These are phyloP conservation scores for Lathamus discolor DNA, from an alignment of 2,113 vertebrate genomes.

Conservation along the genomic window DNA sequence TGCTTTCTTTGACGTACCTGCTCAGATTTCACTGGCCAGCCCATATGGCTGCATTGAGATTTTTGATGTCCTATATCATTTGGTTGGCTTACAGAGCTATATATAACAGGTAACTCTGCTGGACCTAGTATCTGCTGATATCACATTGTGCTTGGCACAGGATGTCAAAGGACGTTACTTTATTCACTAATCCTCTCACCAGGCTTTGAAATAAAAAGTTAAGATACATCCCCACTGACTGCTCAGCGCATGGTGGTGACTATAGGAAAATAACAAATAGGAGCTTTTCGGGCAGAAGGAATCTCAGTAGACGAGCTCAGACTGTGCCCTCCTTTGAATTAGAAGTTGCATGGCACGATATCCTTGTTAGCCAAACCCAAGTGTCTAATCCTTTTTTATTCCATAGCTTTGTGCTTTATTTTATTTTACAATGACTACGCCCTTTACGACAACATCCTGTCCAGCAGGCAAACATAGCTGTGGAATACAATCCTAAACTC, in stretches of 20 bases:
- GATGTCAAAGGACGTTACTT: slow-evolving; percentile 25
- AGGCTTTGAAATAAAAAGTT: slow-evolving; percentile 66
- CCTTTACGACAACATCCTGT: not conserved
- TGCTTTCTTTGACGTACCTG: slow-evolving; percentile 42
- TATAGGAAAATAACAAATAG: slow-evolving; percentile 59
- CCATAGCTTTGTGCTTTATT: not conserved
- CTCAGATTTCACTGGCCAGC: slow-evolving; percentile 10
- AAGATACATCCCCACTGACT: slow-evolving; percentile 32
- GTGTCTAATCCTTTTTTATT: not conserved
- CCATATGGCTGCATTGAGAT: slow-evolving; percentile 23
- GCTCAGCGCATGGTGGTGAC: slow-evolving; percentile 29
- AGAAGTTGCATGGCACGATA: not conserved
- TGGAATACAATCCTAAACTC: not conserved
- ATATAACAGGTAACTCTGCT: slow-evolving; percentile 46
- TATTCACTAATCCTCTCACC: slow-evolving; percentile 50
- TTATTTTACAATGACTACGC: not conserved
- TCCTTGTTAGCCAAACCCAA: not conserved
- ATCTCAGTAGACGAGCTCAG: slow-evolving; percentile 24
- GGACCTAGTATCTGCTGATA: slow-evolving; percentile 36
- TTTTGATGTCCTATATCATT: slow-evolving; percentile 37
- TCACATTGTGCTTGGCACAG: slow-evolving; percentile 36
- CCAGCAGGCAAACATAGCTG: slow-evolving; percentile 1
- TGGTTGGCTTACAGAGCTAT: slow-evolving; percentile 26
- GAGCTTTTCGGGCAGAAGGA: slow-evolving; percentile 47
- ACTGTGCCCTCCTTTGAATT: slow-evolving; percentile 31